phyloP scores from a whole-genome alignment of 2,113 vertebrate species.

The Helogale parvula region DNA sequence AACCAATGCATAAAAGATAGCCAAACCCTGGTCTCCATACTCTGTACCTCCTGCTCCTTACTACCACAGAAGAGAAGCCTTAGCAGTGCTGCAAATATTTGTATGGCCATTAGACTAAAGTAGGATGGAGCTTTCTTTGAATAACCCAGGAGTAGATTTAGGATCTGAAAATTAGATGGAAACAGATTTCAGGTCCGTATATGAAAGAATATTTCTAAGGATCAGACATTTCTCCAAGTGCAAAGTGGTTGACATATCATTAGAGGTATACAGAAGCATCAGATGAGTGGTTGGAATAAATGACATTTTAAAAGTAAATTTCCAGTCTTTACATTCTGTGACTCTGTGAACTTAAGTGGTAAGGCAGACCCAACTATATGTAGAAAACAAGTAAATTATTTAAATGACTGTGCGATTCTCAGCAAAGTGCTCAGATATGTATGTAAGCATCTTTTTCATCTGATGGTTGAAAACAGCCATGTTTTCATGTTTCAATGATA shows the following conservation, averaged over 20 bases:
- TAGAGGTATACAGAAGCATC: not conserved
- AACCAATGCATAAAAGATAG: not conserved
- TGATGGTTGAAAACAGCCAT: not conserved
- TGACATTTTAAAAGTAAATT: constrained; percentile 42
- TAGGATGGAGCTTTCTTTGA: not conserved
- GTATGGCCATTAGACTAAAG: not conserved
- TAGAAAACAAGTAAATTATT: not conserved
- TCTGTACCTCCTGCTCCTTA: not conserved
- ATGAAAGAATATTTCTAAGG: constrained; percentile 29
- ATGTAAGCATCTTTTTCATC: not conserved
- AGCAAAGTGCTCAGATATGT: not conserved
- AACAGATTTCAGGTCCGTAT: not conserved
- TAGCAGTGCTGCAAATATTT: constrained; percentile 1
- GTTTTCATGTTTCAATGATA: not conserved
- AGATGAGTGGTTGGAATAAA: not conserved
- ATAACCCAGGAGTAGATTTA: not conserved
- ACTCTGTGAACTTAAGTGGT: not conserved
- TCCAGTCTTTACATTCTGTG: not conserved
- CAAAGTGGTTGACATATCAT: not conserved
- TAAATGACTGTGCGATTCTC: constrained; percentile 8
- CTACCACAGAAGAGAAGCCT: not conserved
- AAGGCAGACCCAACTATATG: not conserved
- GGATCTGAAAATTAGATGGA: not conserved
- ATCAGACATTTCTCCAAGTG: not conserved
- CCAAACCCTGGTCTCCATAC: not conserved